Evolutionary conservation across 1,140 invertebrate genomes (phyloP).

Genomic region (Aporrectodea caliginosa): DNA sequence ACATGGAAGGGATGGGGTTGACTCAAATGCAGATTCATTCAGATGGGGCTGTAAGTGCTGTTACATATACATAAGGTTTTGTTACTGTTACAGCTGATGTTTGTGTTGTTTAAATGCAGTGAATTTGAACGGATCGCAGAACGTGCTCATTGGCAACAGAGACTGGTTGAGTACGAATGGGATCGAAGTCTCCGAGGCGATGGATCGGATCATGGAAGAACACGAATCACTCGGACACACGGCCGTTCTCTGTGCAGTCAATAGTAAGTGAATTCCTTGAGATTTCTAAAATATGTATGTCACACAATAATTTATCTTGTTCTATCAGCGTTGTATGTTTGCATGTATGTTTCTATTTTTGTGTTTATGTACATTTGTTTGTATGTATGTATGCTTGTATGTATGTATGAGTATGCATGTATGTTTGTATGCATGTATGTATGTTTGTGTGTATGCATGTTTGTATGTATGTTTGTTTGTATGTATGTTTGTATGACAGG

Average conservation of each 20-base stretch:
- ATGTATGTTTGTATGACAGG: not conserved
- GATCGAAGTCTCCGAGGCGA: constrained; percentile 68
- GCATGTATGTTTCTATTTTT: constrained; percentile 60
- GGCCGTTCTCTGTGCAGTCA: constrained; percentile 80
- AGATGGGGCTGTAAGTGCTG: too few relatives aligned
- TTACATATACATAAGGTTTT: too few relatives aligned
- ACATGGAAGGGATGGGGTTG: too few relatives aligned
- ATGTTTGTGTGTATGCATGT: not conserved
- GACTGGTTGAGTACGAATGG: constrained; percentile 94
- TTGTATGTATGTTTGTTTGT: not conserved
- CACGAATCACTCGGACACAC: constrained; percentile 88
- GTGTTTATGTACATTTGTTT: not conserved
- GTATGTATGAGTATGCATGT: not conserved
- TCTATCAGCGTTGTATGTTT: constrained; percentile 61
- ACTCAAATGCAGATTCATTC: too few relatives aligned
- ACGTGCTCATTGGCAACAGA: constrained; percentile 86
- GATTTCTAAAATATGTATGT: too few relatives aligned
- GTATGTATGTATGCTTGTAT: constrained; percentile 25
- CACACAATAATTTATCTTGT: too few relatives aligned
- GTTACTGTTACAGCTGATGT: too few relatives aligned
- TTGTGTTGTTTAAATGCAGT: too few relatives aligned
- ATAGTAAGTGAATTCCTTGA: constrained; percentile 67
- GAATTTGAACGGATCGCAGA: not conserved
- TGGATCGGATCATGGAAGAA: constrained; percentile 70
- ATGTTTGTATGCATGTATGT: not conserved